phyloP scores from a whole-genome alignment of 2,797 vertebrate genomes.

The Galaxias olidus region DNA sequence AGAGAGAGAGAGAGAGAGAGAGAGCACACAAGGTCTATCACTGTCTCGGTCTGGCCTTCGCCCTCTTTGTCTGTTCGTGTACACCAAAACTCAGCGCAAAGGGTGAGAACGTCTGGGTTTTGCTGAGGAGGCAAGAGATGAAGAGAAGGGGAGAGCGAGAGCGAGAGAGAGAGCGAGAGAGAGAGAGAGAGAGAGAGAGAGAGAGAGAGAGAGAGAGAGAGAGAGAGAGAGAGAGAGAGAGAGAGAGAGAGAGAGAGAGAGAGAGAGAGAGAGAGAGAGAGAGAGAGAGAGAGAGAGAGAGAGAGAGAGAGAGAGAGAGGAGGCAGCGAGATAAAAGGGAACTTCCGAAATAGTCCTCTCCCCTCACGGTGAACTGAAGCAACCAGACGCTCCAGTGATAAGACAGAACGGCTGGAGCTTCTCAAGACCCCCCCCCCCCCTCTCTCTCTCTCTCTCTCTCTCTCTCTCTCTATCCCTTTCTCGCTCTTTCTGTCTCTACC shows the following conservation, averaged over 20 bases:
- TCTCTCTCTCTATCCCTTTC: background rate
- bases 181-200: conserved; percentile 6
- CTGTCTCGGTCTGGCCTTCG: too few species aligned
- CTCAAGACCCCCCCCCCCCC: conserved; percentile 50
- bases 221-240: conserved; percentile 2
- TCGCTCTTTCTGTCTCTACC: too few species aligned
- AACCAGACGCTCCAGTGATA: conserved; percentile 54
- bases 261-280: background rate
- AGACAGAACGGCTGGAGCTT: conserved; percentile 57
- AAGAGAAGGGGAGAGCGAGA: background rate
- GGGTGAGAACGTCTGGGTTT: too few species aligned
- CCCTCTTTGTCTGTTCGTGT: too few species aligned
- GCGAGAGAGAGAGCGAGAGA: conserved; percentile 31
- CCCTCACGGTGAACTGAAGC: conserved; percentile 56
- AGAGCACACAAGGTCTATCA: background rate
- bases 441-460: conserved; percentile 5
- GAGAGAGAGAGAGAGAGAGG: conserved; percentile 24
- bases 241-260: conserved; percentile 27
- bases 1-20: background rate
- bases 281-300: conserved; percentile 23
- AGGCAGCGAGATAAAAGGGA: conserved; percentile 74
- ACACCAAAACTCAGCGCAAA: too few species aligned
- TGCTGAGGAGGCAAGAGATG: too few species aligned
- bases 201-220: background rate
- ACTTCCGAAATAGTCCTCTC: conserved; percentile 67